Conservation (phyloP, 1,140 invertebrate species). For the Meteorus sp. region DNA sequence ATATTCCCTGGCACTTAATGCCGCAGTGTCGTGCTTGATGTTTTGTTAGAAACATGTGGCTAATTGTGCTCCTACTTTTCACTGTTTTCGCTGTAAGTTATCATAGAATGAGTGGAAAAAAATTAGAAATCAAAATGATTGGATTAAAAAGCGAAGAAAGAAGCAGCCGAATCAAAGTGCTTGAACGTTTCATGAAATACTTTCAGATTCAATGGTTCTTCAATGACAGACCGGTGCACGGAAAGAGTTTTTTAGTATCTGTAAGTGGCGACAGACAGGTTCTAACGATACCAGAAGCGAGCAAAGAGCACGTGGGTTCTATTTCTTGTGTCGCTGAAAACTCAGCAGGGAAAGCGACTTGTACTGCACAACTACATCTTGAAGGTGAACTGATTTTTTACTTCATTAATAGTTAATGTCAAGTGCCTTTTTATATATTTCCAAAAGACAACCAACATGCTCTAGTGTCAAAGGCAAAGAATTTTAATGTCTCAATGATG, state of each 20-base stretch:
- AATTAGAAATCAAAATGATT: no score
- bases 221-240: constrained; percentile 70
- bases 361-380: constrained; percentile 61
- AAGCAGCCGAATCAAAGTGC: not conserved
- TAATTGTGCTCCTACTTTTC: constrained; percentile 37
- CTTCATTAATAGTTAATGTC: not conserved
- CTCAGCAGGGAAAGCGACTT: constrained; percentile 70
- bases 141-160: not conserved
- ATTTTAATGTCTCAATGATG: not conserved
- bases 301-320: constrained; percentile 65
- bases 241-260: constrained; percentile 71
- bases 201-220: constrained; percentile 72
- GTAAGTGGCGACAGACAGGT: constrained; percentile 73
- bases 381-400: constrained; percentile 46
- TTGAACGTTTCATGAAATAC: not conserved
- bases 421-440: constrained; percentile 1
- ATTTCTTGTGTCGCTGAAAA: constrained; percentile 78
- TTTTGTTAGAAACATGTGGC: constrained; percentile 41
- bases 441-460: not conserved
- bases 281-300: constrained; percentile 65
- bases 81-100: constrained; percentile 40
- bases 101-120: constrained; percentile 1
- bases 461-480: not conserved
- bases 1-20: constrained; percentile 16
- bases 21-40: constrained; percentile 36